Evolutionary conservation across 2,113 vertebrate genomes (phyloP), one percentile per base, ranked within the genome.

Genomic region (Tragelaphus buxtoni): DNA sequence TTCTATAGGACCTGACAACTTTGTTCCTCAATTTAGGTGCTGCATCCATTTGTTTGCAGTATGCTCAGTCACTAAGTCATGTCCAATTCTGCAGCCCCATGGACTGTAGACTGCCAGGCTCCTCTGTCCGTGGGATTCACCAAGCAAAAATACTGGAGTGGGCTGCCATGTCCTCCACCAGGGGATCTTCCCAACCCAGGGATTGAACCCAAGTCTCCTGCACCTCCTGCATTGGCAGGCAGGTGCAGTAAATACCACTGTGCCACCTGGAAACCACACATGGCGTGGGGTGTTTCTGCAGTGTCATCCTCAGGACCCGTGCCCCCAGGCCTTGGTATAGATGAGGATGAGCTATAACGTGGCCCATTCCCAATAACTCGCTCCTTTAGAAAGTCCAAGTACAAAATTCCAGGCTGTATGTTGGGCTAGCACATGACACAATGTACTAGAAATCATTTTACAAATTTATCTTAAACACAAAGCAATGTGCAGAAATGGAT

Each of bases 401-500:
- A 72, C 18, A 79, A 91, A 94, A 86, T 28, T 28, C 45, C 61
- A 13, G 35, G 32, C 35, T 87, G 5, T 35, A 42, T 24, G 11
- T 17, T 30, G 55, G 42, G 53, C 30, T 86, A 56, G n/a, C 91
- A 72, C 14, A 53, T 83, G 93, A 79, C 17, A 79, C 61, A 20
- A 2, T 89, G 16, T 88, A 58, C 77, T 76, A 65, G 56, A 35
- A 69, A 74, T 83, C 63, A 80, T 86, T 96, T 94, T 61, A 69
- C 61, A 94, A 47, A 86, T 90, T 58, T 85, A 79, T 95, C 94
- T 94, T 74, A 89, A 94, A 97, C 87, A 91, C 96, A 97, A 90
- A 96, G 90, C 89, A 95, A 47, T 86, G 93, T 90, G 86, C 49
- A 56, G 74, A 96, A 88, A 65, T 42, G 14, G 39, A 88, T 87